Evolutionary conservation across 1,140 invertebrate species (phyloP).

Genomic region (Aphelinus atriplicis): DNA sequence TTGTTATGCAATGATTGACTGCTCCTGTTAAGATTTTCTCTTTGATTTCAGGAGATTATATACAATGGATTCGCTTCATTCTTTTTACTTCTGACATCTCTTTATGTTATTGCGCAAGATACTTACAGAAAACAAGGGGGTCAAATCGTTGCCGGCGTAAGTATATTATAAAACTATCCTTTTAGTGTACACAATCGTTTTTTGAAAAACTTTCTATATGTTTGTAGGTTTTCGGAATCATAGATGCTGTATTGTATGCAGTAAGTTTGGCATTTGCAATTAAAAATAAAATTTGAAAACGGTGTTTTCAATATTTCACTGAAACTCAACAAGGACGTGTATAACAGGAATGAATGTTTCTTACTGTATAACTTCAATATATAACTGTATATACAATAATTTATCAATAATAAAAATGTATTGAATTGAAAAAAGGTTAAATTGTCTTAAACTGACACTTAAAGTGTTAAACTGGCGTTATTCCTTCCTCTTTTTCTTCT

Average conservation of each 20-base stretch:
- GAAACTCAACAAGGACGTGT: too few relatives aligned
- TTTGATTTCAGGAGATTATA: conserved; percentile 36
- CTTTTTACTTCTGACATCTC: conserved; percentile 29
- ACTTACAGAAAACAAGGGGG: conserved; percentile 1
- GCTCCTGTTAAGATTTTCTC: background rate
- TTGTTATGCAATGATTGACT: too few relatives aligned
- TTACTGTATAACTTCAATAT: too few relatives aligned
- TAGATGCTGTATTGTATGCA: conserved; percentile 29
- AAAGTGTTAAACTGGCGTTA: too few relatives aligned
- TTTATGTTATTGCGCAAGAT: conserved; percentile 22
- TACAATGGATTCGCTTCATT: conserved; percentile 30
- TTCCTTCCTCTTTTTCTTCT: too few relatives aligned
- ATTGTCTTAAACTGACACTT: too few relatives aligned
- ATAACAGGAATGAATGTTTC: too few relatives aligned
- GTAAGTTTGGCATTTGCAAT: conserved; percentile 25
- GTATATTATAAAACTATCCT: background rate
- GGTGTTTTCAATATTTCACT: background rate
- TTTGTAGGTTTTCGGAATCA: conserved; percentile 35
- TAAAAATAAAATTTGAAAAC: conserved; percentile 22
- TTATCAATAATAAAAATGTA: too few relatives aligned
- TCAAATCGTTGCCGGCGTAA: conserved; percentile 19
- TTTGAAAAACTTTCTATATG: background rate
- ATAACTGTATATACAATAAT: too few relatives aligned
- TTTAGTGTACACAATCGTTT: background rate
- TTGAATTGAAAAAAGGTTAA: too few relatives aligned